Conservation (phyloP, 2,888 invertebrate species). For the Chrysolina haemoptera region DNA sequence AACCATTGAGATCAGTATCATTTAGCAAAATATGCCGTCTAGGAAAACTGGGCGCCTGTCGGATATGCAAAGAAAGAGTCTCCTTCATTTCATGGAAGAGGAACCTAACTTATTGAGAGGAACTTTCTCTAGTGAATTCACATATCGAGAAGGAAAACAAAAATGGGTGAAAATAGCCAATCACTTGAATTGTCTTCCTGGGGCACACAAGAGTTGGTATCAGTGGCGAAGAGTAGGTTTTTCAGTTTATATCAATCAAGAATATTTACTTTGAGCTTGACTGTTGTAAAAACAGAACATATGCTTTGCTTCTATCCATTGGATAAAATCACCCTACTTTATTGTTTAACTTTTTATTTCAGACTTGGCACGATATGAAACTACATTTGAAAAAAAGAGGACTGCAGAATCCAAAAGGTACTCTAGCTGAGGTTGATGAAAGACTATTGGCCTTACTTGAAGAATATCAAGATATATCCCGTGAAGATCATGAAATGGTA, state of each 20-base stretch:
- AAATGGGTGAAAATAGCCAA: conserved; percentile 1
- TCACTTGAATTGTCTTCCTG: neutral
- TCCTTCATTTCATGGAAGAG: neutral
- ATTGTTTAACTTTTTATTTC: neutral
- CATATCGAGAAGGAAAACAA: neutral
- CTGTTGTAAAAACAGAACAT: no score
- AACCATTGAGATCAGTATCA: no score
- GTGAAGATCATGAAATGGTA: neutral
- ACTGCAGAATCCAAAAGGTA: neutral
- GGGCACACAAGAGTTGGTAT: neutral
- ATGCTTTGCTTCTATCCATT: no score
- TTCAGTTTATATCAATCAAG: no score
- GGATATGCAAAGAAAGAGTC: neutral
- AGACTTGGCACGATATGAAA: conserved; percentile 4
- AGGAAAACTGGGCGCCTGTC: neutral
- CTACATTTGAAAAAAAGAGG: neutral
- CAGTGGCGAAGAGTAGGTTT: neutral
- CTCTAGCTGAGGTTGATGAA: neutral
- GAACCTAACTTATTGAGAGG: neutral
- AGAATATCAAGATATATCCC: neutral
- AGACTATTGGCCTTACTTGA: neutral
- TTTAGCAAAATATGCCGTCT: no score
- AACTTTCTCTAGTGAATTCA: neutral
- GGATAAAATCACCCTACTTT: no score
- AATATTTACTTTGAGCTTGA: no score